Base-by-base conservation (phyloP, 23 tunicate species). In the Oikopleura dioica region DNA sequence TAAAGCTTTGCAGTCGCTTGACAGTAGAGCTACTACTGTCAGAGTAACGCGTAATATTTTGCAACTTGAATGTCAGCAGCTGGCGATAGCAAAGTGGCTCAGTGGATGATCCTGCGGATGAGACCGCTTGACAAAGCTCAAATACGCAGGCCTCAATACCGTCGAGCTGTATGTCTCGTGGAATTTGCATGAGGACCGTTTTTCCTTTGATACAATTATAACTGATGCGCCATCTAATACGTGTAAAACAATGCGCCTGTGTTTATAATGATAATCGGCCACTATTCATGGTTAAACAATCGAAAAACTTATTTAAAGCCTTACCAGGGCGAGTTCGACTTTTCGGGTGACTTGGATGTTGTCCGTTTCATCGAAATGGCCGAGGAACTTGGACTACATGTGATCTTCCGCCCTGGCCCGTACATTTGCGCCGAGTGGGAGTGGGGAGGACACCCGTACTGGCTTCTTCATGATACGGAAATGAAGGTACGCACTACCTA, bases 371-470 rank as follows among this genome's bases (percentile, higher is more conserved):
- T 94, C 5, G 28, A 59, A 67, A 35, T 81, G 36, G 99, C 99
- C 1, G 44, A 83, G 9, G 38, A 82, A 76, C 79, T 83, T 16
- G 83, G 76, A 0, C 79, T 94, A 0, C 37, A 35, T 38, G 99
- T 94, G n/a, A 50, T 94, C 26, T 37, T 94, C 24, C 67, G 99
- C n/a, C 86, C 92, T 23, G 97, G 99, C 0, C 99, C 99, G n/a
- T 94, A 86, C 37, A 94, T 94, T 50, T 94, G 99, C 77, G 82
- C 88, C 67, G 99, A 94, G 76, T 94, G 99, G 99, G 99, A 94
- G 0, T 94, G 85, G 85, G 99, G 99, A 24, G 99, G 99, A 1
- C 59, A 86, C 36, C 99, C 99, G 1, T 83, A 87, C 34, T 94
- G 99, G 99, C 75, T 94, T 5, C 69, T 94, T 0, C 69, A 82